Evolutionary conservation across 2,888 invertebrate genomes (phyloP), one percentile per base, ranked within the genome.

Genomic region (Tetragnatha montana): DNA sequence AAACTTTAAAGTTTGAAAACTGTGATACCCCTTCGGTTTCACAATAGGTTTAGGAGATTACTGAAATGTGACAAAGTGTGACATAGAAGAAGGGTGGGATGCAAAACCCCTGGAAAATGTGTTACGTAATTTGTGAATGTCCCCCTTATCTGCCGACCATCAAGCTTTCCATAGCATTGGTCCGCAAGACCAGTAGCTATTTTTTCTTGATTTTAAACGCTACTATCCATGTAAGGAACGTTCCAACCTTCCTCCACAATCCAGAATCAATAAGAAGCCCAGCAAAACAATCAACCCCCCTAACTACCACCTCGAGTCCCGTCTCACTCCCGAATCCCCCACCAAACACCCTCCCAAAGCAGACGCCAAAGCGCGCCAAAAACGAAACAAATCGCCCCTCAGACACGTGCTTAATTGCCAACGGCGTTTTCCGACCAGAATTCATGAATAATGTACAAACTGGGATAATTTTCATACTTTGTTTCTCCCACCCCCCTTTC

Each of bases 381-480:
- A 75, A 47, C 19, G 22, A 84, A 70, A 76, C 49, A 84, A 84
- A 84, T 76, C 60, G 76, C 74, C 50, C 71, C 84, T 76, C 49
- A 76, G 75, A 19, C 69, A 50, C 84, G 68, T 84, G 75, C 84
- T 84, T 84, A 84, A 84, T 84, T 84, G 84, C 76, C 69, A 50
- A 69, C 69, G 47, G 76, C 69, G 82, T 74, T 73, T 84, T 84
- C 69, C 76, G 19, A 68, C 83, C 68, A 49, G 76, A 69, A 49
- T 78, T 79, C 79, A 84, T 78, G 85, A 85, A 85, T 85, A 85
- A 85, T 85, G 85, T 70, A 79, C 71, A 84, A 84, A 69, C 7
- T 8, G 51, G 8, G 74, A 79, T 80, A 71, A 80, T 86, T 86
- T 80, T 86, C 80, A 79, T 79, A 80, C 78, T 86, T 69, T 60